Percentiles rank a stretch among this genome's conserved stretches.
Evolutionary conservation across 2,797 vertebrate species (phyloP).

Genomic region (Brotogeris chrysoptera): DNA sequence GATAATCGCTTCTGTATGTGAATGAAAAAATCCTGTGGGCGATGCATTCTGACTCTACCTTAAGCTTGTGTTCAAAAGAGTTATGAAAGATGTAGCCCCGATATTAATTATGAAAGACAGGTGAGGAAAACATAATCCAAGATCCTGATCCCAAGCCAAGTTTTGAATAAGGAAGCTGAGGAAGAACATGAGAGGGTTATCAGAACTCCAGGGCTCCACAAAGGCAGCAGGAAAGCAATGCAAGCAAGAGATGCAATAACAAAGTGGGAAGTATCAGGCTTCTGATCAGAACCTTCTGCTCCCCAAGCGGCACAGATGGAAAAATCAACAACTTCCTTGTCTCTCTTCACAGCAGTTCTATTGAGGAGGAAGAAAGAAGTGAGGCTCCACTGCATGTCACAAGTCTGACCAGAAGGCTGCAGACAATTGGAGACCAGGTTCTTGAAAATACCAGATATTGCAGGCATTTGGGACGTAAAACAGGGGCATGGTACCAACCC

Average conservation of each 20-base stretch:
- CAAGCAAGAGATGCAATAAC: neutral
- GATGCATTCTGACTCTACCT: neutral
- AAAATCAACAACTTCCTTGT: neutral
- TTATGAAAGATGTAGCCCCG: accelerated
- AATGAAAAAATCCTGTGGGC: neutral
- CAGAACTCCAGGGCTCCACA: neutral
- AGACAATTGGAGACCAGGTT: neutral
- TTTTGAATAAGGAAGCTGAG: neutral
- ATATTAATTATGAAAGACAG: neutral
- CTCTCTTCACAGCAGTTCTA: neutral
- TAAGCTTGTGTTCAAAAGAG: neutral
- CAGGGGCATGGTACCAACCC: neutral
- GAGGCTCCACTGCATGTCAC: neutral
- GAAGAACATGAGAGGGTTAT: neutral
- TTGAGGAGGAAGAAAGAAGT: neutral
- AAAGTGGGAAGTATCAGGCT: neutral
- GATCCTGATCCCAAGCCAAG: neutral
- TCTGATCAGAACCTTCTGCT: neutral
- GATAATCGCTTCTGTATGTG: neutral
- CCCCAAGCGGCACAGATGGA: neutral
- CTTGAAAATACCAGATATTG: neutral
- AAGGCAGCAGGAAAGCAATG: neutral
- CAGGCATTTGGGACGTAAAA: neutral
- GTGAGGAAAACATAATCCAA: neutral
- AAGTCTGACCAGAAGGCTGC: neutral